Conservation (phyloP, 2,797 vertebrate genomes). For the Varecia variegata region DNA sequence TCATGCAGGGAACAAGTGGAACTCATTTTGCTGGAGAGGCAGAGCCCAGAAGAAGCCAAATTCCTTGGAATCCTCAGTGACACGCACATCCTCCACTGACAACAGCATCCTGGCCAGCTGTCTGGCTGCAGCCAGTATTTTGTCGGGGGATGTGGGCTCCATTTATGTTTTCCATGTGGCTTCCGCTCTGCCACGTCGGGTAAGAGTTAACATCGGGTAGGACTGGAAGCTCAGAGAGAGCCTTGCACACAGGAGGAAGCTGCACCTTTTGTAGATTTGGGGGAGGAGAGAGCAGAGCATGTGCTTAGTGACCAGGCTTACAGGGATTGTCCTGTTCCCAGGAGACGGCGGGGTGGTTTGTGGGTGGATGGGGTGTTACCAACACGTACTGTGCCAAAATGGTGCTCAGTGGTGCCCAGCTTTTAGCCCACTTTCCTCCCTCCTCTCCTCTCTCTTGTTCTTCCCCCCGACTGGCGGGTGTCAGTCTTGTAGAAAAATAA, state of each 20-base stretch:
- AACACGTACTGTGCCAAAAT: background rate
- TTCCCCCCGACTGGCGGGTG: background rate
- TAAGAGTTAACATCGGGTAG: background rate
- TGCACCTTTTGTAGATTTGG: background rate
- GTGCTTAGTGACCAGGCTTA: background rate
- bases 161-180: background rate
- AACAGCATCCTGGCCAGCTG: background rate
- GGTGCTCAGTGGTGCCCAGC: background rate
- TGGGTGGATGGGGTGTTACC: background rate
- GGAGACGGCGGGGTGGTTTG: fast-evolving
- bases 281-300: background rate
- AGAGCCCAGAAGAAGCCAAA: background rate
- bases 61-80: background rate
- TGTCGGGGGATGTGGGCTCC: background rate
- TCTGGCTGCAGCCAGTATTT: background rate
- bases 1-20: slow-evolving; percentile 40
- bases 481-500: background rate
- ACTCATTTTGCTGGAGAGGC: slow-evolving; percentile 36
- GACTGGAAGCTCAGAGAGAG: background rate
- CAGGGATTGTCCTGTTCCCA: background rate
- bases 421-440: background rate
- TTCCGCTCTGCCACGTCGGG: background rate
- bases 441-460: background rate
- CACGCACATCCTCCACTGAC: background rate
- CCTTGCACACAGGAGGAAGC: background rate